Base-by-base conservation (phyloP, 2,797 vertebrate genomes). In the Hoplostethus mediterraneus region DNA sequence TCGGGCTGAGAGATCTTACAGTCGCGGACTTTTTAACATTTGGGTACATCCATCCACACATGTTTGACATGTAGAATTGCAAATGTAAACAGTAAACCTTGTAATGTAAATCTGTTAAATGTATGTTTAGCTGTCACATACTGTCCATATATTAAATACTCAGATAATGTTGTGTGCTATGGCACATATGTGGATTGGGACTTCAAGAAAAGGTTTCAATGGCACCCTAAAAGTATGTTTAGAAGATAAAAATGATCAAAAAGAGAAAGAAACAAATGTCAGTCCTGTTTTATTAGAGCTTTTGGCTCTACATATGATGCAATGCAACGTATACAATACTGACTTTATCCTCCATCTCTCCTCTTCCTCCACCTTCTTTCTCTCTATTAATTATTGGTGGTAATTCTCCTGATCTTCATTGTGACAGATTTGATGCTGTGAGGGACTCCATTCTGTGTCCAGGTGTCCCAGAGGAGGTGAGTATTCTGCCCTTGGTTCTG, bases 351-450 rank as follows among this genome's bases (percentile, higher is more conserved):
- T 28, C 33, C 33, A 36, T 36, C 33, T 6, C 42, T 16, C 14
- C 40, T 55, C 28, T 60, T 31, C 16, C n/a, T 3, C 21, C 7
- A 21, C 12, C 40, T 30, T 53, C 31, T 52, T 21, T 17, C 2
- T 90, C 11, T 49, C 31, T 25, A 14, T 66, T 63, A 93, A n/a
- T 91, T 92, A 69, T 93, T 93, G n/a, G 91, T 92, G 53, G 94
- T 90, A 6, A 82, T 94, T 93, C 96, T 96, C 86, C 95, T 94
- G 81, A 98, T 94, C 92, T 97, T 98, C 96, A 98, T 97, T 1
- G 97, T 97, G 81, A 94, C 97, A 7, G 96, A 96, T 89, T 95
- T 98, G 83, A 97, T 97, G 83, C 85, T 93, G 83, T 96, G 84
- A 17, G 89, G 90, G 14, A 93, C 82, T 12, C 93, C 94, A 6